Evolutionary conservation across 2,888 invertebrate genomes (phyloP).

Genomic region (Nomada hirtipes): DNA sequence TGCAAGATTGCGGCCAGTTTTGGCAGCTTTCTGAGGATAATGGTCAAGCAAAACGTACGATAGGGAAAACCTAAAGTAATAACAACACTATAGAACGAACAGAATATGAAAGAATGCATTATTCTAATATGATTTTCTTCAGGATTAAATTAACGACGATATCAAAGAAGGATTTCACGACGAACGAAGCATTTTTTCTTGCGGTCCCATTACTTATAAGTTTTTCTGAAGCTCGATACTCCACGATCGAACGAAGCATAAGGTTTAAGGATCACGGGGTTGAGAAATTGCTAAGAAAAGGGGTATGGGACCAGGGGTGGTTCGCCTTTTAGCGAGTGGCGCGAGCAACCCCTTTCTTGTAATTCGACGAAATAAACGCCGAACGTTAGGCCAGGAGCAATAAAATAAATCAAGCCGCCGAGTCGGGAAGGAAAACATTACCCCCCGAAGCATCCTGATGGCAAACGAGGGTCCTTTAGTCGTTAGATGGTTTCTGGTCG

Average conservation of each 20-base stretch:
- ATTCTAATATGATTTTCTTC: too few relatives aligned
- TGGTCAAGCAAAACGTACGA: too few relatives aligned
- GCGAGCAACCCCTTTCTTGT: slow-evolving; percentile 85
- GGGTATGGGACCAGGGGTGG: slow-evolving; percentile 51
- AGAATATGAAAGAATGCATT: too few relatives aligned
- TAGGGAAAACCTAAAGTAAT: too few relatives aligned
- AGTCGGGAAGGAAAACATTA: slow-evolving; percentile 77
- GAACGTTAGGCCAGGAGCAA: slow-evolving; percentile 86
- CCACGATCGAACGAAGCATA: slow-evolving; percentile 59
- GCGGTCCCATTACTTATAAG: background rate
- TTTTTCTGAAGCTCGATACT: slow-evolving; percentile 31
- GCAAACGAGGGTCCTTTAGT: slow-evolving; percentile 76
- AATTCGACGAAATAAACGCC: slow-evolving; percentile 87
- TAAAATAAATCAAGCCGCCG: slow-evolving; percentile 86
- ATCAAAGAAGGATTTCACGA: too few relatives aligned
- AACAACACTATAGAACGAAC: too few relatives aligned
- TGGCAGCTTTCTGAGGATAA: too few relatives aligned
- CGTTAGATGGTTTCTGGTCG: slow-evolving; percentile 66
- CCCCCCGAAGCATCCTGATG: slow-evolving; percentile 71
- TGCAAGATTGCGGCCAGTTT: too few relatives aligned
- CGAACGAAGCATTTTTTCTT: background rate
- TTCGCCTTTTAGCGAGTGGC: slow-evolving; percentile 72
- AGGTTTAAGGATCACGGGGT: slow-evolving; percentile 54
- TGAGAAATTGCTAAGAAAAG: slow-evolving; percentile 63
- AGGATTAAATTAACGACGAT: too few relatives aligned